These are phyloP conservation scores for Cheilosia variabilis DNA, from an alignment of 2,888 invertebrate genomes.

Conservation along the genomic window DNA sequence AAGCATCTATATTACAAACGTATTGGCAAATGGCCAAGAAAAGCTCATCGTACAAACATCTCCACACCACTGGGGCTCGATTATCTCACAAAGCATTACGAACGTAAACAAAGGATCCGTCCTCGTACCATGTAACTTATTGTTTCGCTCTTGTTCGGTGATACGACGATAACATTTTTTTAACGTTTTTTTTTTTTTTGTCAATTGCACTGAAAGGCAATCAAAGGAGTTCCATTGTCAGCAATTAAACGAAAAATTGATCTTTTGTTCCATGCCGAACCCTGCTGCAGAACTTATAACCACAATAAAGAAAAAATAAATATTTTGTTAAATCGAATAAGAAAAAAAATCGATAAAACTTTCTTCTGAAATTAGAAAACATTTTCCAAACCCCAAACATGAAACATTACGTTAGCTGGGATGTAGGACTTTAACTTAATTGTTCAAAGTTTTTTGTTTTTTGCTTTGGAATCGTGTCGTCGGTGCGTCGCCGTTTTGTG, in stretches of 20 bases:
- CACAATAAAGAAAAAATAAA: conserved; percentile 9
- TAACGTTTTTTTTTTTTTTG: neutral
- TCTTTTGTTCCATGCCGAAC: conserved; percentile 20
- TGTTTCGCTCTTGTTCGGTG: conserved; percentile 33
- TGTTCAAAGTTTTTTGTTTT: conserved; percentile 16
- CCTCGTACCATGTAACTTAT: conserved; percentile 34
- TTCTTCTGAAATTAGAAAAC: conserved; percentile 35
- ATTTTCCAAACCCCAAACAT: conserved; percentile 2
- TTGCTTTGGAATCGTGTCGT: conserved; percentile 10
- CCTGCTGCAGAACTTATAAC: neutral
- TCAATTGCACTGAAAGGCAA: conserved; percentile 2
- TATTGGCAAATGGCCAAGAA: conserved; percentile 48
- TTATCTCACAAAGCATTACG: conserved; percentile 52
- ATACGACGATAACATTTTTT: conserved; percentile 8
- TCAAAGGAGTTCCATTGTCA: conserved; percentile 27
- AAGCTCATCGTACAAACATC: conserved; percentile 56
- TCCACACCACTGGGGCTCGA: conserved; percentile 20
- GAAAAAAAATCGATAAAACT: conserved; percentile 56
- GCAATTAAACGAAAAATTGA: conserved; percentile 4
- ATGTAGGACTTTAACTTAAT: conserved; percentile 23
- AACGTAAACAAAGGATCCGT: conserved; percentile 70
- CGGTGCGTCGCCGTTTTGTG: conserved; percentile 33
- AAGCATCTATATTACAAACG: conserved; percentile 17
- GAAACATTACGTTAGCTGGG: conserved; percentile 8
- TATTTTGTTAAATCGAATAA: conserved; percentile 3